phyloP scores from a whole-genome alignment of 2,113 vertebrate genomes.

The Chlorodrepanis virens region DNA sequence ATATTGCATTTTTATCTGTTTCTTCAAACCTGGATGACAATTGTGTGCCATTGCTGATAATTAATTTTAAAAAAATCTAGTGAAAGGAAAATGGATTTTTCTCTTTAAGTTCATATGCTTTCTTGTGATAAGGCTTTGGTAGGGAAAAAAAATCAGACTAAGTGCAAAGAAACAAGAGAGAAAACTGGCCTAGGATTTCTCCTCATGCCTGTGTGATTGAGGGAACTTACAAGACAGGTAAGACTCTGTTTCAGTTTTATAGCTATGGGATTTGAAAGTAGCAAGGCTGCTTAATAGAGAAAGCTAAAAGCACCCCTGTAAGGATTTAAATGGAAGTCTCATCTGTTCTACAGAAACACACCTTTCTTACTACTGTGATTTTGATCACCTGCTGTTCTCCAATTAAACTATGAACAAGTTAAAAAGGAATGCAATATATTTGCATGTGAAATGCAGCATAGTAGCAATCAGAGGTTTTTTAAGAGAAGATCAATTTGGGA shows the following conservation, averaged over 20 bases:
- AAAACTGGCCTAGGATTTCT: neutral
- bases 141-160: neutral
- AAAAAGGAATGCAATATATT: constrained; percentile 21
- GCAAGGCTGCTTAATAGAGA: neutral
- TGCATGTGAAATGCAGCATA: neutral
- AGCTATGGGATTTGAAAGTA: neutral
- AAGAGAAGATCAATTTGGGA: constrained; percentile 12
- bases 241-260: neutral
- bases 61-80: neutral
- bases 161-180: neutral
- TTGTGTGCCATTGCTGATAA: neutral
- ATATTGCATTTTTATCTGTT: neutral
- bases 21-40: neutral
- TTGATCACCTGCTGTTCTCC: constrained; percentile 59
- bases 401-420: constrained; percentile 35
- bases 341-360: constrained; percentile 26
- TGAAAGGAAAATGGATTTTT: neutral
- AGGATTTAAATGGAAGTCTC: constrained; percentile 20
- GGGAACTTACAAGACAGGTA: neutral
- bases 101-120: neutral
- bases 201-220: neutral
- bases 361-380: constrained; percentile 36
- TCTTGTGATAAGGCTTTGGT: neutral
- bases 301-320: constrained; percentile 13
- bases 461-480: neutral